Evolutionary conservation across 2,113 vertebrate species (phyloP), one percentile per base, ranked within the genome.

Genomic region (Nettapus auritus): DNA sequence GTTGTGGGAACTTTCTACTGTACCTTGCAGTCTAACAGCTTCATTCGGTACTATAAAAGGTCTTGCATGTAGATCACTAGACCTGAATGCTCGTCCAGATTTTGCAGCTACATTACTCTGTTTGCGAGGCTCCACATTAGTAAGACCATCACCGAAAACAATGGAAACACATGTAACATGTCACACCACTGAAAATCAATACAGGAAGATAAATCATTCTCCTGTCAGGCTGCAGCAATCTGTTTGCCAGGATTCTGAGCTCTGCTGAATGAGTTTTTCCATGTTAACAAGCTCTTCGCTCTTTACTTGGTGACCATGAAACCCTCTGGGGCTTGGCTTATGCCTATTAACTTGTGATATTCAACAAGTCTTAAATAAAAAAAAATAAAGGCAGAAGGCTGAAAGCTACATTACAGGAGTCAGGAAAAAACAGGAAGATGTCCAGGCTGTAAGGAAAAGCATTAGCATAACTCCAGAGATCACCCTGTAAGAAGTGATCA

Each of bases 401-500:
- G 33, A 66, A 69, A 66, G 44, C 44, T 69, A 10, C 29, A 23
- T n/a, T 19, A 9, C 31, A 19, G 13, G 44, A 48, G 21, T 2
- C 11, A 64, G 13, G 29, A 38, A 59, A 68, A 68, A 64, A 55
- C 21, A 64, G 25, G 17, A 56, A 38, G 21, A 22, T 2, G 4
- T 0, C 36, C 6, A 40, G 48, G 40, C 8, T 0, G 5, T 9
- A 38, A n/a, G 16, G 17, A 28, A 6, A 42, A 42, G 28, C 2
- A 34, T 12, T 9, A 34, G 50, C 7, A 4, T 1, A 40, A 20
- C 40, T 60, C 59, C 23, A 34, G 44, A 1, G 8, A 80, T 29
- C 36, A 20, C 11, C 19, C 52, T 29, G 26, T 5, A 10, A 38
- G 18, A 55, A 42, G 26, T 0, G 7, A 8, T 21, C 34, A 20